Percentiles rank a stretch among this genome's conserved stretches.
Evolutionary conservation across 2,888 invertebrate species (phyloP).

Genomic region (Harpalus rufipes): DNA sequence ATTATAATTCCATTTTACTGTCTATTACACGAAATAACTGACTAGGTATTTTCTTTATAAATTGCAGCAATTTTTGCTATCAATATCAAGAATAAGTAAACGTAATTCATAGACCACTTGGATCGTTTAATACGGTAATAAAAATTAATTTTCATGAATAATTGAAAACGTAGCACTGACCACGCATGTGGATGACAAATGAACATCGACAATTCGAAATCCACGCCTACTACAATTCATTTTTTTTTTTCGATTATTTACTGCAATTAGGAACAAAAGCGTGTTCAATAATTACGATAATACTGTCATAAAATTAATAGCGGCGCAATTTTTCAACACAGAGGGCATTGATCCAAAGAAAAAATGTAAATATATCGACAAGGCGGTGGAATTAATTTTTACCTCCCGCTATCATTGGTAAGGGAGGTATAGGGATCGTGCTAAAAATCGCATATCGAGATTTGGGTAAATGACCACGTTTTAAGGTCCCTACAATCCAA

Average conservation of each 20-base stretch:
- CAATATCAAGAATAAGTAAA: neutral
- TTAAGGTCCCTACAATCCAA: no score
- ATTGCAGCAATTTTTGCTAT: neutral
- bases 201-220: slow-evolving; percentile 6
- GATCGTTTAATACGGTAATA: slow-evolving; percentile 21
- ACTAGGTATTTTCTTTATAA: neutral
- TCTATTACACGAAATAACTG: neutral
- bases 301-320: no score
- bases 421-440: no score
- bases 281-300: neutral
- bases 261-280: neutral
- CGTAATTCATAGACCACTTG: neutral
- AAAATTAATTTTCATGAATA: slow-evolving; percentile 29
- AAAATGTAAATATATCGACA: no score
- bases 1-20: neutral
- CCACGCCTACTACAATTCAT: slow-evolving; percentile 19
- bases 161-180: slow-evolving; percentile 20
- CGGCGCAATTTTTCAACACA: no score
- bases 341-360: no score
- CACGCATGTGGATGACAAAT: slow-evolving; percentile 28
- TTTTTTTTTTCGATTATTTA: slow-evolving; percentile 12
- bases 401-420: no score
- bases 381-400: no score
- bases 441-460: no score
- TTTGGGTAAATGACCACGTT: no score